Conservation (phyloP, 2,113 vertebrate genomes). For the Tursiops truncatus region DNA sequence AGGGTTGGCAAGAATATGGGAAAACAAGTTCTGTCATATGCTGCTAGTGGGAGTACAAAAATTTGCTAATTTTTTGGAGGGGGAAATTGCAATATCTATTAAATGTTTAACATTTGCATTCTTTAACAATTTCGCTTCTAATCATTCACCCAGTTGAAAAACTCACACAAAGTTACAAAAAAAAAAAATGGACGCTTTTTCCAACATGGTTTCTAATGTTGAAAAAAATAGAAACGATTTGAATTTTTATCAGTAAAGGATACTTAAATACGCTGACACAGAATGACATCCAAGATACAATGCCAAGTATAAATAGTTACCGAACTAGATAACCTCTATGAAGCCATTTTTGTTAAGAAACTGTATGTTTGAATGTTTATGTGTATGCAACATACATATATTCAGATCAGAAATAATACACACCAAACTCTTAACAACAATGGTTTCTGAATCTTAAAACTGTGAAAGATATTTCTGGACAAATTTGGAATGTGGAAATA, state of each 20-base stretch:
- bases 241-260: neutral
- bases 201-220: neutral
- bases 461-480: neutral
- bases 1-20: neutral
- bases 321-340: neutral
- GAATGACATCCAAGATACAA: neutral
- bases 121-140: neutral
- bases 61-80: conserved; percentile 18
- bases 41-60: neutral
- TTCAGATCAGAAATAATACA: neutral
- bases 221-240: neutral
- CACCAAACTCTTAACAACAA: neutral
- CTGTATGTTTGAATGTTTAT: neutral
- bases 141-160: neutral
- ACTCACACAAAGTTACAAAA: neutral
- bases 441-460: neutral
- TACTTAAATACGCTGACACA: neutral
- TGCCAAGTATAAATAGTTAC: neutral
- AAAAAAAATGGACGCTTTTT: neutral
- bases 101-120: neutral
- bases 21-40: conserved; percentile 17
- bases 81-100: neutral
- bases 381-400: neutral
- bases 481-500: neutral
- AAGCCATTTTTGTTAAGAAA: neutral